Percentiles rank a stretch among this genome's conserved stretches.
phyloP scores from a whole-genome alignment of 2,113 vertebrate species.

The Laterallus jamaicensis region DNA sequence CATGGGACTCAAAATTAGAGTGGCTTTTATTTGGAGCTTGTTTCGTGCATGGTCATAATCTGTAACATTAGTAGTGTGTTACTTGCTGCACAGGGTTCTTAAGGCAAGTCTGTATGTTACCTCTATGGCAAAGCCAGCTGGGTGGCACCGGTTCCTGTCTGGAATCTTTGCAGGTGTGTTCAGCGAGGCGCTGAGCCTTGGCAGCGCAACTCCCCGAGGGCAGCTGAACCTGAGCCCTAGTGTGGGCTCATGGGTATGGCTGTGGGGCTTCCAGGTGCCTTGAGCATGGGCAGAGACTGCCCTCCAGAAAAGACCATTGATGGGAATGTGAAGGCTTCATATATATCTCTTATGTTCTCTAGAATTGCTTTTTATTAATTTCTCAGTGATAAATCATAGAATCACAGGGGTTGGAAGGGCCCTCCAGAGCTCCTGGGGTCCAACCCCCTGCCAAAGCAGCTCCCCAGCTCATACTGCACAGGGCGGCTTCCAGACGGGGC shows the following conservation, averaged over 20 bases:
- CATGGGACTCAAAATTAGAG: constrained; percentile 2
- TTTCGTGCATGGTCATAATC: constrained; percentile 34
- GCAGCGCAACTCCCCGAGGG: neutral
- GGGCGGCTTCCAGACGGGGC: too few relatives aligned
- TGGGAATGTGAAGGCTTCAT: neutral
- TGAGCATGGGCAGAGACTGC: neutral
- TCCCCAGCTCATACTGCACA: too few relatives aligned
- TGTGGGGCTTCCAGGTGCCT: neutral
- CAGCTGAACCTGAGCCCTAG: neutral
- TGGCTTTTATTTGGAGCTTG: constrained; percentile 48
- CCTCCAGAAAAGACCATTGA: neutral
- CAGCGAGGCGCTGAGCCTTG: neutral
- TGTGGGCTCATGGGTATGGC: rapidly evolving
- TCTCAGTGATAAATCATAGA: neutral
- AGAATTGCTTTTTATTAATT: neutral
- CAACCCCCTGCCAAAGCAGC: too few relatives aligned
- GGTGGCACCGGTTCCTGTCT: neutral
- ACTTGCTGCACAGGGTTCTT: neutral
- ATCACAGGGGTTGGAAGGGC: too few relatives aligned
- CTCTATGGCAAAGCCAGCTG: neutral
- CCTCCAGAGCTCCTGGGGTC: too few relatives aligned
- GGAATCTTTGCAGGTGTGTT: neutral
- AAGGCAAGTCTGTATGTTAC: rapidly evolving
- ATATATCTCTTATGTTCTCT: neutral
- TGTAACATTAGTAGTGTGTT: neutral